These are phyloP conservation scores for Chamaetylas fuelleborni DNA, from an alignment of 2,113 vertebrate genomes.

Conservation along the genomic window DNA sequence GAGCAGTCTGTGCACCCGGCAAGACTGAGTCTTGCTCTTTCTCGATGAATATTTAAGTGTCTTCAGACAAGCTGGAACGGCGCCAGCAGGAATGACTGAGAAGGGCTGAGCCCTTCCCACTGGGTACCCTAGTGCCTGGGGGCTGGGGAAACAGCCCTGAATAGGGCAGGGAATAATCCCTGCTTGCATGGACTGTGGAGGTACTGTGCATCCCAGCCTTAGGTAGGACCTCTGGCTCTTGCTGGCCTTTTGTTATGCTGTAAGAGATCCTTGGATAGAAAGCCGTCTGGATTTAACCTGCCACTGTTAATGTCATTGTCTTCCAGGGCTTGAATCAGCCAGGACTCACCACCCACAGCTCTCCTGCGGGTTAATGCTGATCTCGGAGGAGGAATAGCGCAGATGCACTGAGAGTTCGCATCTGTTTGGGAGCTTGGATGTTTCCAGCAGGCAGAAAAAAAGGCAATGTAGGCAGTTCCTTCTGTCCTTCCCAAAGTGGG, in stretches of 20 bases:
- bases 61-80: slow-evolving; percentile 15
- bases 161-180: slow-evolving; percentile 16
- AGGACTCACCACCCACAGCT: background rate
- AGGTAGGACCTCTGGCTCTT: background rate
- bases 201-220: background rate
- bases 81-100: slow-evolving; percentile 21
- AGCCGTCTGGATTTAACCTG: background rate
- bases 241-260: background rate
- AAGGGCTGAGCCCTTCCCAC: slow-evolving; percentile 24
- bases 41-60: slow-evolving; percentile 61
- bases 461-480: slow-evolving; percentile 2
- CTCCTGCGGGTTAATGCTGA: background rate
- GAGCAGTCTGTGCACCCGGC: slow-evolving; percentile 21
- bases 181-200: rapidly evolving
- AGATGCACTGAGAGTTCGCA: background rate
- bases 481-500: background rate
- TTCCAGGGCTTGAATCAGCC: background rate
- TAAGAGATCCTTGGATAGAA: background rate
- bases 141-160: background rate
- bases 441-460: slow-evolving; percentile 10
- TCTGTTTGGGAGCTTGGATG: background rate
- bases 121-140: background rate
- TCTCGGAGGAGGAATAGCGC: background rate
- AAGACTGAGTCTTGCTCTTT: slow-evolving; percentile 14
- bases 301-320: slow-evolving; percentile 8